Evolutionary conservation across 2,888 invertebrate species (phyloP).

Genomic region (Tetragnatha montana): DNA sequence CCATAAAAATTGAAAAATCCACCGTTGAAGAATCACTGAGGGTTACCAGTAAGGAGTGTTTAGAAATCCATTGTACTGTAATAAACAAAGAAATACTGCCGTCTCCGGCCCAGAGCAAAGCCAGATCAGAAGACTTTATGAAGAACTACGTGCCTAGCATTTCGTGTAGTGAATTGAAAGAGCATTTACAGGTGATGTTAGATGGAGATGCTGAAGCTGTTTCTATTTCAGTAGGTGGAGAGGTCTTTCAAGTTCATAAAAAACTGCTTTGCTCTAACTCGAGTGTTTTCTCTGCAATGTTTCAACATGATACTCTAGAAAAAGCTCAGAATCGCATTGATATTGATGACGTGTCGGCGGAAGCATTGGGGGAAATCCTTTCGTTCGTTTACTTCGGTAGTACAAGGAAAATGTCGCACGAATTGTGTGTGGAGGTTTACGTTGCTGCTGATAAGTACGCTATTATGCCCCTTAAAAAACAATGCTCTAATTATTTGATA

Average conservation of each 20-base stretch:
- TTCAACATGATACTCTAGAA: constrained; percentile 45
- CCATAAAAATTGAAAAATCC: constrained; percentile 2
- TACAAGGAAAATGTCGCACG: constrained; percentile 7
- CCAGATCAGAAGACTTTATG: neutral
- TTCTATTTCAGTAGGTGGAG: constrained; percentile 15
- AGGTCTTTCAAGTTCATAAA: constrained; percentile 42
- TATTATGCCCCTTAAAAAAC: constrained; percentile 24
- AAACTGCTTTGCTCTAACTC: constrained; percentile 42
- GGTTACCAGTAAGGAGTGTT: neutral
- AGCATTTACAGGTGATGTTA: constrained; percentile 41
- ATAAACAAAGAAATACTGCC: constrained; percentile 7
- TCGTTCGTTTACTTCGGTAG: constrained; percentile 48
- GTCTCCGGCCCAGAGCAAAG: neutral
- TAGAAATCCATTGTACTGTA: constrained; percentile 35
- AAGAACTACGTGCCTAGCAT: constrained; percentile 19
- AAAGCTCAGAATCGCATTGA: constrained; percentile 13
- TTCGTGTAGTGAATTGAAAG: constrained; percentile 23
- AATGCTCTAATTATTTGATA: constrained; percentile 25
- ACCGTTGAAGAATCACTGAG: neutral
- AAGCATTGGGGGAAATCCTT: constrained; percentile 40
- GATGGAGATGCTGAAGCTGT: constrained; percentile 21
- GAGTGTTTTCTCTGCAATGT: constrained; percentile 62
- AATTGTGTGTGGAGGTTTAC: constrained; percentile 26
- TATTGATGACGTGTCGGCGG: constrained; percentile 26
- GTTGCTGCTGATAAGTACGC: constrained; percentile 59